A percentile compares a stretch with the other conserved stretches of the same genome.
These are phyloP conservation scores for Dicranocentrus wangi DNA, from an alignment of 2,888 invertebrate genomes.

Conservation along the genomic window DNA sequence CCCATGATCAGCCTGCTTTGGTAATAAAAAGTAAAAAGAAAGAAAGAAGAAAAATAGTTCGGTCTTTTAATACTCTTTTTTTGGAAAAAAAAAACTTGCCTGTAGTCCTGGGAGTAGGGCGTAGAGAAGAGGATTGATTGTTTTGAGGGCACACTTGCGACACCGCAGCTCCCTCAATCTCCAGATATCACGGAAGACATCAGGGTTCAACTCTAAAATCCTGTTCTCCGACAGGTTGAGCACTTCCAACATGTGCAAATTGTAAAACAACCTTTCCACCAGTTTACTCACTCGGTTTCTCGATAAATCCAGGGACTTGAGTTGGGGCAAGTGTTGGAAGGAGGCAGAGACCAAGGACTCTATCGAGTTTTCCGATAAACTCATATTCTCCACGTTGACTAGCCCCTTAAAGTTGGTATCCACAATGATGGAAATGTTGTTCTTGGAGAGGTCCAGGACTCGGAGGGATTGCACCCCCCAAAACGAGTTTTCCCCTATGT, in stretches of 20 bases:
- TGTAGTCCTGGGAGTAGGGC: slow-evolving; percentile 73
- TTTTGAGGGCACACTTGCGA: slow-evolving; percentile 73
- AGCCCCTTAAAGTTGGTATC: slow-evolving; percentile 86
- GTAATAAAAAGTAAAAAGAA: not conserved
- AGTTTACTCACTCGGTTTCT: slow-evolving; percentile 81
- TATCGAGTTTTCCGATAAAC: slow-evolving; percentile 84
- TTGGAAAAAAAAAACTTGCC: slow-evolving; percentile 41
- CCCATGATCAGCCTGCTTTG: too few relatives aligned
- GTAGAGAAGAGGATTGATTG: slow-evolving; percentile 73
- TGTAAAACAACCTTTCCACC: slow-evolving; percentile 73
- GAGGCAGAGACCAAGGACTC: slow-evolving; percentile 84
- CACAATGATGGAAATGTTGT: slow-evolving; percentile 81
- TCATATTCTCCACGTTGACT: slow-evolving; percentile 82
- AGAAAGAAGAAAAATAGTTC: too few relatives aligned
- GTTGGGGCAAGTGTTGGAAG: slow-evolving; percentile 83
- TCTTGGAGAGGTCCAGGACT: slow-evolving; percentile 81
- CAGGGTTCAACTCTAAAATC: slow-evolving; percentile 83
- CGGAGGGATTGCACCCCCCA: slow-evolving; percentile 82
- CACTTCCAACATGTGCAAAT: slow-evolving; percentile 74
- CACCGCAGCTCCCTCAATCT: slow-evolving; percentile 73
- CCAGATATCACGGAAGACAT: slow-evolving; percentile 76
- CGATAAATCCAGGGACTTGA: slow-evolving; percentile 81
- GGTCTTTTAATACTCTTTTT: not conserved
- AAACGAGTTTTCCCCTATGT: slow-evolving; percentile 85
- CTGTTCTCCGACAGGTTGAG: slow-evolving; percentile 86